Percentiles rank a stretch among this genome's conserved stretches.
phyloP scores from a whole-genome alignment of 2,797 vertebrate species.

The Leptatherina wallacei region DNA sequence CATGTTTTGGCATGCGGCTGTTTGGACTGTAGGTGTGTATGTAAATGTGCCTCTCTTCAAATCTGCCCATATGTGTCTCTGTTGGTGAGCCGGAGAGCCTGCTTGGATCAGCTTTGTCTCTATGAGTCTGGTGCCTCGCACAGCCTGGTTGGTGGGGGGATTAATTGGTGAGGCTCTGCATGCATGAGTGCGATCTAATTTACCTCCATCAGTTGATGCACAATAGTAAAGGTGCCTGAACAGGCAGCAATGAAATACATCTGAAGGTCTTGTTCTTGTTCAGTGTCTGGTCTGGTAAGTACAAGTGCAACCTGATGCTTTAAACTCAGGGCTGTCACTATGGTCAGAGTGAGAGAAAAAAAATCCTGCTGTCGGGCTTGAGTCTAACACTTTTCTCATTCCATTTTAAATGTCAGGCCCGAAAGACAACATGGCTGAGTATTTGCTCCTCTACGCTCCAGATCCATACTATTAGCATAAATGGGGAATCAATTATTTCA shows the following conservation, averaged over 20 bases:
- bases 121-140: conserved; percentile 33
- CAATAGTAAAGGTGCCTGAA: conserved; percentile 73
- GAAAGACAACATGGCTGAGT: conserved; percentile 77
- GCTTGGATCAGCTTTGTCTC: conserved; percentile 40
- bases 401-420: conserved; percentile 79
- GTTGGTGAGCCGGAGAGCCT: conserved; percentile 40
- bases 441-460: conserved; percentile 73
- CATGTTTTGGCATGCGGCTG: conserved; percentile 16
- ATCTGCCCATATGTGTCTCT: conserved; percentile 47
- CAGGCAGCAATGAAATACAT: conserved; percentile 75
- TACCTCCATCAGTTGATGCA: conserved; percentile 76
- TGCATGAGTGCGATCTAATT: conserved; percentile 79
- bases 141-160: conserved; percentile 64
- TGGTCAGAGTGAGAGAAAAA: conserved; percentile 50
- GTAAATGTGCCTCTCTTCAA: conserved; percentile 31
- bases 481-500: conserved; percentile 80
- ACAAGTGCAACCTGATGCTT: conserved; percentile 52
- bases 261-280: conserved; percentile 72
- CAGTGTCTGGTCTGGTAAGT: conserved; percentile 69
- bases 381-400: conserved; percentile 67
- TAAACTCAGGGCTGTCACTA: conserved; percentile 45
- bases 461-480: conserved; percentile 82
- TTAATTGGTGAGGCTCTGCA: conserved; percentile 75
- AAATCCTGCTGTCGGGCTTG: conserved; percentile 65
- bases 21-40: conserved; percentile 38